phyloP scores from a whole-genome alignment of 2,113 vertebrate species.

The Anthoscopus minutus region DNA sequence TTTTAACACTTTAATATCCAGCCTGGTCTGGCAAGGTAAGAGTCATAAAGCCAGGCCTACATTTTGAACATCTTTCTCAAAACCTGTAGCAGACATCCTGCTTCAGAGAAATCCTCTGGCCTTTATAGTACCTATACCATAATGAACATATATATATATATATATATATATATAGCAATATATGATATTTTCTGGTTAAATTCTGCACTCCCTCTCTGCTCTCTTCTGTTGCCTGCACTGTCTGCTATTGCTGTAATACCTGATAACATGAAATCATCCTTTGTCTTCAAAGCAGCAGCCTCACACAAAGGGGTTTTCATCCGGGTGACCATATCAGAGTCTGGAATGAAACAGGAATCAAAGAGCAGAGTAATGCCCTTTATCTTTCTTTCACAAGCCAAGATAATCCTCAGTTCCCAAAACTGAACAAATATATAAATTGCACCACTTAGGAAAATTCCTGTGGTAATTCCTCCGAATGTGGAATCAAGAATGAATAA shows the following conservation, averaged over 20 bases:
- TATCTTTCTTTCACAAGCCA: neutral
- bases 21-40: neutral
- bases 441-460: neutral
- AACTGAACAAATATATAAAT: neutral
- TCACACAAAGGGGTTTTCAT: neutral
- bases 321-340: neutral
- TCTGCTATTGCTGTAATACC: neutral
- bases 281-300: neutral
- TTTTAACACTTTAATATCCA: neutral
- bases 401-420: neutral
- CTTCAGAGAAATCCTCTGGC: neutral
- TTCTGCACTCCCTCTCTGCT: fast-evolving
- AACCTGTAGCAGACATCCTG: neutral
- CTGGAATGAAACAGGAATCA: slow-evolving; percentile 20
- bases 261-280: neutral
- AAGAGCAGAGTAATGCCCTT: neutral
- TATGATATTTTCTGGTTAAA: neutral
- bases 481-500: neutral
- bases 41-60: neutral
- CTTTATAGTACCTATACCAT: neutral
- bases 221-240: neutral
- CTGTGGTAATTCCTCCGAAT: neutral
- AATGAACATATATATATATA: neutral
- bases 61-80: neutral
- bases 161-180: neutral